Conservation (phyloP, 2,888 invertebrate genomes). For the Eristalis arbustorum region DNA sequence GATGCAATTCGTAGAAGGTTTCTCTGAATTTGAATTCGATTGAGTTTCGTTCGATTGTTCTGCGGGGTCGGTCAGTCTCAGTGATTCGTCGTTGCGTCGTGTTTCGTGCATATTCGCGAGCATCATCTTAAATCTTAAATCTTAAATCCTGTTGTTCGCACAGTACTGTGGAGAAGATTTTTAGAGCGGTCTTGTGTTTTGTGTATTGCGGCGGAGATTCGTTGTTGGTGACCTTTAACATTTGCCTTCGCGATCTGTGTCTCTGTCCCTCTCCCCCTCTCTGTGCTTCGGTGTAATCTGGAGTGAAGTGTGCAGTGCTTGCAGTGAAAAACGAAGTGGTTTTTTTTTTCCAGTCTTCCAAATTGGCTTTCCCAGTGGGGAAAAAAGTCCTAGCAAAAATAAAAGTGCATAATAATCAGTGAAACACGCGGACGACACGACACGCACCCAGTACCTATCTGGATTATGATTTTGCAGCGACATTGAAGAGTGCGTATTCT, state of each 20-base stretch:
- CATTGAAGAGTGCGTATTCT: conserved; percentile 1
- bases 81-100: neutral
- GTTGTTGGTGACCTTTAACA: neutral
- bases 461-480: conserved; percentile 41
- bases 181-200: neutral
- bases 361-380: neutral
- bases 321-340: neutral
- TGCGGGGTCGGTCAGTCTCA: too few relatives aligned
- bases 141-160: too few relatives aligned
- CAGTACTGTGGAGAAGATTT: too few relatives aligned
- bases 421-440: neutral
- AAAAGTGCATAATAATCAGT: conserved; percentile 33
- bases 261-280: too few relatives aligned
- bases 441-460: neutral
- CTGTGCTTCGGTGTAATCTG: neutral
- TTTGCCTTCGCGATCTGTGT: neutral
- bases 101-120: neutral
- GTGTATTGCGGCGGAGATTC: neutral
- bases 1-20: conserved; percentile 29
- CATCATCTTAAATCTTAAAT: too few relatives aligned
- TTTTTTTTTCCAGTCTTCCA: too few relatives aligned
- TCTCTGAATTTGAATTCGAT: conserved; percentile 63
- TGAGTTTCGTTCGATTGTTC: conserved; percentile 7
- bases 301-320: too few relatives aligned
- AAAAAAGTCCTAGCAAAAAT: conserved; percentile 15